Conservation (phyloP, 1,140 invertebrate genomes). For the Drosophila lacteicornis region DNA sequence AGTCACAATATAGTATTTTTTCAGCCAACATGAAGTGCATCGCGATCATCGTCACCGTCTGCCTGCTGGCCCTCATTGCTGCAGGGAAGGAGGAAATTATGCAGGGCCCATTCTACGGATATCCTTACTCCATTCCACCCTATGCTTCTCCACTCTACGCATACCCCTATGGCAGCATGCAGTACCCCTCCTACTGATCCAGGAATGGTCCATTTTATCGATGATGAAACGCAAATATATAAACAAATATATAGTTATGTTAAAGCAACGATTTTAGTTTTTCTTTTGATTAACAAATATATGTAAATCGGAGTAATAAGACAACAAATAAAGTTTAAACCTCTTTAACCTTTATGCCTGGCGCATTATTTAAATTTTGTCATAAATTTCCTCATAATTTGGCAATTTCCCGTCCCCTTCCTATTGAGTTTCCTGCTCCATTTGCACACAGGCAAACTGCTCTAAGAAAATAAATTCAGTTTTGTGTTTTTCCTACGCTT, state of each 20-base stretch:
- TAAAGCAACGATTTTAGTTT: background rate
- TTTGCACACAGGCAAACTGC: constrained; percentile 22
- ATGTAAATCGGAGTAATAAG: background rate
- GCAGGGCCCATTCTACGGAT: background rate
- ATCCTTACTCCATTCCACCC: background rate
- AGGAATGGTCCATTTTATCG: too few species aligned
- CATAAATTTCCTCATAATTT: constrained; percentile 40
- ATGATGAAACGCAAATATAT: background rate
- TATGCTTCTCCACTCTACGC: background rate
- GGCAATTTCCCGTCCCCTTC: constrained; percentile 24
- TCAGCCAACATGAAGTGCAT: background rate
- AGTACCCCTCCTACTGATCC: background rate
- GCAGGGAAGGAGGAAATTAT: background rate
- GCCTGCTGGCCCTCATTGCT: background rate
- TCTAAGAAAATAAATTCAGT: constrained; percentile 43
- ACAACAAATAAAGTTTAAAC: constrained; percentile 4
- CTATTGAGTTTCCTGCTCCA: constrained; percentile 19
- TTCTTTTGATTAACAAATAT: too few species aligned
- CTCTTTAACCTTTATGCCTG: constrained; percentile 10
- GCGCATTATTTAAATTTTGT: constrained; percentile 30
- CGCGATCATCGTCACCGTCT: background rate
- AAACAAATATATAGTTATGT: background rate
- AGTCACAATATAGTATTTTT: background rate
- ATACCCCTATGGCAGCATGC: background rate
- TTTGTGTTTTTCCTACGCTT: constrained; percentile 23